A percentile compares a stretch with the other conserved stretches of the same genome.
These are phyloP conservation scores for Psittacula derbiana DNA, from an alignment of 2,797 vertebrate species.

Conservation along the genomic window DNA sequence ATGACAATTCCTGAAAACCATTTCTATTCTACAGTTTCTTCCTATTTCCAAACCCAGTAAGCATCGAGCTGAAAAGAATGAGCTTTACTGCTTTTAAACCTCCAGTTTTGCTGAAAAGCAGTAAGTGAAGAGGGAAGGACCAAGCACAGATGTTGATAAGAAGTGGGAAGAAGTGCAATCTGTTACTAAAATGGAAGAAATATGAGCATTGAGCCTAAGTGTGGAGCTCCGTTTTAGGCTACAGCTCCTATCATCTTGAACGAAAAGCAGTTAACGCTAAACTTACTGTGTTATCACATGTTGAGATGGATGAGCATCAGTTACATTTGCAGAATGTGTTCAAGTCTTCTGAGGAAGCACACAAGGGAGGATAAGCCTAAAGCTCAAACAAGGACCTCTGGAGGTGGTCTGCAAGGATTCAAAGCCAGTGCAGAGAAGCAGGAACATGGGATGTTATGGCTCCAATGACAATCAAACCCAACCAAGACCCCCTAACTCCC, in stretches of 20 bases:
- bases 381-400: neutral
- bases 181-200: neutral
- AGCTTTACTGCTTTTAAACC: neutral
- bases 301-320: neutral
- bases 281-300: neutral
- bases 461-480: neutral
- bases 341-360: neutral
- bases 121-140: neutral
- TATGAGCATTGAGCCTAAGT: rapidly evolving
- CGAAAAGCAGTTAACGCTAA: neutral
- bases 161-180: neutral
- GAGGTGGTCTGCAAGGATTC: neutral
- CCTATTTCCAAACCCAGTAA: neutral
- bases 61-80: neutral
- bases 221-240: neutral
- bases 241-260: neutral
- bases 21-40: neutral
- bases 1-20: neutral
- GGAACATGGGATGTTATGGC: neutral
- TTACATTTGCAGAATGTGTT: neutral
- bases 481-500: neutral
- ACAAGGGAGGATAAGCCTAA: neutral
- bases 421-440: neutral
- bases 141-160: neutral
- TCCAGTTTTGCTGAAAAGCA: neutral